Conservation (phyloP, 2,797 vertebrate species). For the Poeciliopsis presidionis region DNA sequence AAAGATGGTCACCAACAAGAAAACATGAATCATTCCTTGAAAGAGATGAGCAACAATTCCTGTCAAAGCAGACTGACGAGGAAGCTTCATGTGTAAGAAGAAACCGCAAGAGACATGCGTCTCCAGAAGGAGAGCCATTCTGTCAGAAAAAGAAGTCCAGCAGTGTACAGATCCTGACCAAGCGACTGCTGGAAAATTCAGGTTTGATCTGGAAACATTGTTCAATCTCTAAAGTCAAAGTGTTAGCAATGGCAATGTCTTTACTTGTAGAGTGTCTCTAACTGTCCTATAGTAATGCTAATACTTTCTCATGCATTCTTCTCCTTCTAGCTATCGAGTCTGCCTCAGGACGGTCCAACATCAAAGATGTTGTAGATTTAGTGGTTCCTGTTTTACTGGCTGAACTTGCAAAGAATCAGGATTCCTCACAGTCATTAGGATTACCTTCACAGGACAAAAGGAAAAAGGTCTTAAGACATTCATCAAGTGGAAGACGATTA, state of each 20-base stretch:
- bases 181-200: constrained; percentile 74
- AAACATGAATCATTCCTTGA: constrained; percentile 10
- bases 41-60: neutral
- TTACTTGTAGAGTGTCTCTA: neutral
- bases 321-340: constrained; percentile 54
- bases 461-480: neutral
- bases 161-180: constrained; percentile 67
- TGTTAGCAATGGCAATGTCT: neutral
- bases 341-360: constrained; percentile 48
- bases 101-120: neutral
- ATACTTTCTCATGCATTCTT: neutral
- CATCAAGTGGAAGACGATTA: neutral
- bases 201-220: constrained; percentile 54
- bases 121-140: neutral
- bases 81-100: neutral
- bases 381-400: constrained; percentile 81
- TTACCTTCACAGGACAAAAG: constrained; percentile 21
- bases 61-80: neutral
- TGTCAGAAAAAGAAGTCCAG: constrained; percentile 14
- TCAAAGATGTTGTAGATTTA: constrained; percentile 81
- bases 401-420: constrained; percentile 82
- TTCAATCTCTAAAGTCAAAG: neutral
- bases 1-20: constrained; percentile 9
- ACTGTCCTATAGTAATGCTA: neutral
- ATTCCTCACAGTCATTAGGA: constrained; percentile 24